These are phyloP conservation scores for Prolemur simus DNA, from an alignment of 2,113 vertebrate genomes.

Conservation along the genomic window DNA sequence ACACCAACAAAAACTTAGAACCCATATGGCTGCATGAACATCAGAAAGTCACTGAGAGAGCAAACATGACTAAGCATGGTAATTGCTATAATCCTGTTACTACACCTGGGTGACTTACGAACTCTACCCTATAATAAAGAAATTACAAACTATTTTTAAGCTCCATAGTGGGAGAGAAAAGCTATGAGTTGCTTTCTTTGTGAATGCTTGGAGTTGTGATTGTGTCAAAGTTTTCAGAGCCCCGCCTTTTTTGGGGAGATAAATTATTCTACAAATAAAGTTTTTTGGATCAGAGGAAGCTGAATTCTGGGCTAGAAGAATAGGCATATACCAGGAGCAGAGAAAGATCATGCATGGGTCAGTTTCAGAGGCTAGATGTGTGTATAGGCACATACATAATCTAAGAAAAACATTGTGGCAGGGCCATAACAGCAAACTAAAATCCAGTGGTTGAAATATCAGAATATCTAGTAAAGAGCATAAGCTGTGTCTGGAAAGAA, in stretches of 20 bases:
- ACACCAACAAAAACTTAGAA: conserved; percentile 5
- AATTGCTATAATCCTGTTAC: conserved; percentile 43
- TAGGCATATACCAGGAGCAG: neutral
- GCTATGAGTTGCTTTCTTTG: neutral
- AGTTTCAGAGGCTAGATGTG: neutral
- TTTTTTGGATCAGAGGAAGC: neutral
- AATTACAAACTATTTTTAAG: neutral
- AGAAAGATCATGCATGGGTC: neutral
- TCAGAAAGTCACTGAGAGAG: neutral
- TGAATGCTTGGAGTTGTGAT: neutral
- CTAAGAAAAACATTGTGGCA: neutral
- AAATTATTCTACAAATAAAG: neutral
- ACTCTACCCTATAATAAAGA: neutral
- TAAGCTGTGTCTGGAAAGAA: neutral
- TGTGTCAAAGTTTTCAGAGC: neutral
- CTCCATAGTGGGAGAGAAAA: neutral
- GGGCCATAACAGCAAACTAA: neutral
- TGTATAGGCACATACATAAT: neutral
- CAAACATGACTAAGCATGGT: neutral
- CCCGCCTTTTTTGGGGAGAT: neutral
- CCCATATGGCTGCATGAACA: neutral
- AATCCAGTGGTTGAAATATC: neutral
- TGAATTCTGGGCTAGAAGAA: neutral
- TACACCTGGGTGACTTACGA: neutral
- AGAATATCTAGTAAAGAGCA: neutral